Conservation (phyloP, 2,113 vertebrate species). For the Fulica atra region DNA sequence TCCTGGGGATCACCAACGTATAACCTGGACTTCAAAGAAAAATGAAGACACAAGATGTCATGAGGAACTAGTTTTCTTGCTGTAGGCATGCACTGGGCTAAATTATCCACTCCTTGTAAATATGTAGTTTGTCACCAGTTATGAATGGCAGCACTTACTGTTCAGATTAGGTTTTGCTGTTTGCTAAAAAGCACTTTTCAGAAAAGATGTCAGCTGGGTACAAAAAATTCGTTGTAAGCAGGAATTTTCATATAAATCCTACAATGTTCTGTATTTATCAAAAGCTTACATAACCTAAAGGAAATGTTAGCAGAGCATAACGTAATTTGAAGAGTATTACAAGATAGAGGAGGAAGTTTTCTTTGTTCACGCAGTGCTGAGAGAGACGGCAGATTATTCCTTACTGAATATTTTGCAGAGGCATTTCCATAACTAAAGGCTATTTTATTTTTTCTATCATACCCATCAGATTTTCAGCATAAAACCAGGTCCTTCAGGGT, state of each 20-base stretch:
- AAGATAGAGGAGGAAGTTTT: neutral
- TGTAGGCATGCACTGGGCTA: fast-evolving
- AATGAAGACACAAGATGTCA: neutral
- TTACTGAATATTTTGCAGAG: neutral
- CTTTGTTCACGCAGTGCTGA: neutral
- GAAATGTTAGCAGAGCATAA: neutral
- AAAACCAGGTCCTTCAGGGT: neutral
- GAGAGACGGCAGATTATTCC: neutral
- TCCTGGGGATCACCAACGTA: neutral
- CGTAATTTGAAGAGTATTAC: neutral
- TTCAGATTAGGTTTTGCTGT: neutral
- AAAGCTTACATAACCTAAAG: neutral
- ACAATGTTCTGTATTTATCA: neutral
- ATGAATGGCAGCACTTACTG: neutral
- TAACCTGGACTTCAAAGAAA: neutral
- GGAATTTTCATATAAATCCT: neutral
- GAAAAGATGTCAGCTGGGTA: neutral
- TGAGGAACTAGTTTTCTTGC: neutral
- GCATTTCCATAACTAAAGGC: neutral
- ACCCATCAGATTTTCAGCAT: neutral
- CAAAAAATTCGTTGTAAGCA: neutral
- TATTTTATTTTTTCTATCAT: neutral
- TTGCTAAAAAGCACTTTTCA: neutral
- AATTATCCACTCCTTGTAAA: neutral
- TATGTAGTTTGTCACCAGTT: neutral